Percentiles rank a stretch among this genome's conserved stretches.
Evolutionary conservation across 2,797 vertebrate species (phyloP).

Genomic region (Tapera naevia): DNA sequence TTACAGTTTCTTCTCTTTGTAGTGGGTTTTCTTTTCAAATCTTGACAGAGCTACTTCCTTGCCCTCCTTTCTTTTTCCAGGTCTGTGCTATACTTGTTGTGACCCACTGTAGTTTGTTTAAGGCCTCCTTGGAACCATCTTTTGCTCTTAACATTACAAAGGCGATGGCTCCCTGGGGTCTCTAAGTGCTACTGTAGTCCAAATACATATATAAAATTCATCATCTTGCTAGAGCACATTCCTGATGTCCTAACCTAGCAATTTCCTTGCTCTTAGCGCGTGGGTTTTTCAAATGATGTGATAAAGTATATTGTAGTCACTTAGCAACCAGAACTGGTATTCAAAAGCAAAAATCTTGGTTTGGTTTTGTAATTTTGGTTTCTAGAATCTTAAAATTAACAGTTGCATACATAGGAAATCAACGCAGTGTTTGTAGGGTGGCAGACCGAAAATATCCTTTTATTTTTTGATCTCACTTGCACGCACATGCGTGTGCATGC

Average conservation of each 20-base stretch:
- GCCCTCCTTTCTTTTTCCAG: not conserved
- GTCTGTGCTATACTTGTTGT: not conserved
- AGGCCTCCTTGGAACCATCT: not conserved
- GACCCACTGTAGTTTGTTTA: not conserved
- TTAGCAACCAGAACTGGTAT: conserved; percentile 60
- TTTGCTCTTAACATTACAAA: not conserved
- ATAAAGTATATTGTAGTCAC: conserved; percentile 40
- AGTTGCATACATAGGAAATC: not conserved
- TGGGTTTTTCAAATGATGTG: conserved; percentile 19
- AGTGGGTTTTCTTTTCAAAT: not conserved
- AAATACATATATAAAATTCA: conserved; percentile 2
- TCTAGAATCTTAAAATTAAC: conserved; percentile 1
- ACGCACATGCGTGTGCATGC: accelerated
- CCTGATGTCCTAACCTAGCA: conserved; percentile 35
- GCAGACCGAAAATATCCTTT: not conserved
- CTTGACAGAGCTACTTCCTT: not conserved
- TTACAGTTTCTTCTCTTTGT: not conserved
- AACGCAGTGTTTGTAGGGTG: not conserved
- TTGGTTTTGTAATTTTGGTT: conserved; percentile 18
- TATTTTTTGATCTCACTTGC: not conserved
- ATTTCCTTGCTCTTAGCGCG: not conserved
- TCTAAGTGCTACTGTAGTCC: not conserved
- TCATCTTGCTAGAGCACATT: not conserved
- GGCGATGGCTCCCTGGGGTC: not conserved
- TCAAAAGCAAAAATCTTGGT: not conserved